These are phyloP conservation scores for Mustela lutreola DNA, from an alignment of 2,113 vertebrate genomes.

Conservation along the genomic window DNA sequence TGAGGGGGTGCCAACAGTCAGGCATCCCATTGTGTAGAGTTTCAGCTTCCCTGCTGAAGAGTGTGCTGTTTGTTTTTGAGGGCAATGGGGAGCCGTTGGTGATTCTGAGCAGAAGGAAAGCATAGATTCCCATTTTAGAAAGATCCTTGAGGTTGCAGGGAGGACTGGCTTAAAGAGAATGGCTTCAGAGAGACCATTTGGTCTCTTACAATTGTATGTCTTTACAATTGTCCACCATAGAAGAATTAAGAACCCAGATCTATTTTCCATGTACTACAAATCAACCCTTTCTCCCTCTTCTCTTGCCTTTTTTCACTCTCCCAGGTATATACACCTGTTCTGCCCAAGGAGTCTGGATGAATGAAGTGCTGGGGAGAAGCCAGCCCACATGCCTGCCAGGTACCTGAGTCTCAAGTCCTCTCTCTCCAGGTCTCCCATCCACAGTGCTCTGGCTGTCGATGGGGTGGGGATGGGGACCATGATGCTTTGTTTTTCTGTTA, in stretches of 20 bases:
- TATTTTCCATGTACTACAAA: neutral
- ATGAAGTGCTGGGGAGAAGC: constrained; percentile 86
- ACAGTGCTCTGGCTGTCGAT: neutral
- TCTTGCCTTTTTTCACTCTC: constrained; percentile 27
- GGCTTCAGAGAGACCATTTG: neutral
- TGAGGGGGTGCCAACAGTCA: no score
- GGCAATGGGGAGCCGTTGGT: neutral
- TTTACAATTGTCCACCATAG: neutral
- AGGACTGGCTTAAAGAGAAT: neutral
- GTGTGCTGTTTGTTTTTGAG: neutral
- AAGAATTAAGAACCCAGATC: neutral
- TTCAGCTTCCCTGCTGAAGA: neutral
- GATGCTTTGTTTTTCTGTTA: constrained; percentile 1
- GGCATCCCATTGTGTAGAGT: neutral
- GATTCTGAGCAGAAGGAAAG: neutral
- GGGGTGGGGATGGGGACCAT: no score
- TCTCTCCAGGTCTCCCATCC: neutral
- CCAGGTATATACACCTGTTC: constrained; percentile 91
- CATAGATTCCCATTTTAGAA: neutral
- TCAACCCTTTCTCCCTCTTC: neutral
- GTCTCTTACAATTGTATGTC: no score
- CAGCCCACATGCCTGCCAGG: constrained; percentile 90
- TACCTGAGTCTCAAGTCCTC: constrained; percentile 63
- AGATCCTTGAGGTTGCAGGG: neutral
- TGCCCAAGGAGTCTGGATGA: constrained; percentile 89